Evolutionary conservation across 2,113 vertebrate genomes (phyloP), one percentile per base, ranked within the genome.

Genomic region (Typhlomys cinereus): DNA sequence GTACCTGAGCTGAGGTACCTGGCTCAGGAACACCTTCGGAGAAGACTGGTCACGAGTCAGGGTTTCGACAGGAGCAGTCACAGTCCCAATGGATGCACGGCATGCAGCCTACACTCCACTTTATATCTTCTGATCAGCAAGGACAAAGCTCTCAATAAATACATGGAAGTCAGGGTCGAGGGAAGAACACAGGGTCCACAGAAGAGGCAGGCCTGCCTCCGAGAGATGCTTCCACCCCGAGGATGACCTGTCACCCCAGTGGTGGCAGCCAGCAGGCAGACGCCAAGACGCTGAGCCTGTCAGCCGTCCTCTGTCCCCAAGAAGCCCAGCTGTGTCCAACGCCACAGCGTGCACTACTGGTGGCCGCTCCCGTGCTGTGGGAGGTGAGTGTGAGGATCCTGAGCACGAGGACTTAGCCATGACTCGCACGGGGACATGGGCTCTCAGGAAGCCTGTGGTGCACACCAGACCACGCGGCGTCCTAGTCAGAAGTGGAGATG

Each of bases 161-260:
- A 92, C 0, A 82, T 1, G 80, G 5, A 3, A 88, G n/a, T n/a
- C n/a, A n/a, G n/a, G n/a, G n/a, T n/a, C n/a, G n/a, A n/a, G n/a
- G n/a, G n/a, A n/a, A n/a, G n/a, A n/a, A n/a, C 15, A 0, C 69
- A 13, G 3, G 0, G 7, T 18, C 12, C 2, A 0, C 1, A 2
- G 23, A 10, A 0, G 0, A 6, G 10, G n/a, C n/a, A 17, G n/a
- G 52, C 78, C 48, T 9, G 70, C 29, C 1, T 36, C 59, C 0
- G 0, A 4, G 48, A 54, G 27, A 0, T 0, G 14, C n/a, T n/a
- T n/a, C n/a, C n/a, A n/a, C n/a, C 0, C 34, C 50, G 39, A 2
- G n/a, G n/a, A n/a, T n/a, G n/a, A n/a, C n/a, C n/a, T n/a, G n/a
- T 41, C 23, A 39, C 8, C 64, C 31, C 31, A 59, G 41, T 36